Conservation (phyloP, 2,797 vertebrate genomes). For the Poecilia gillii region DNA sequence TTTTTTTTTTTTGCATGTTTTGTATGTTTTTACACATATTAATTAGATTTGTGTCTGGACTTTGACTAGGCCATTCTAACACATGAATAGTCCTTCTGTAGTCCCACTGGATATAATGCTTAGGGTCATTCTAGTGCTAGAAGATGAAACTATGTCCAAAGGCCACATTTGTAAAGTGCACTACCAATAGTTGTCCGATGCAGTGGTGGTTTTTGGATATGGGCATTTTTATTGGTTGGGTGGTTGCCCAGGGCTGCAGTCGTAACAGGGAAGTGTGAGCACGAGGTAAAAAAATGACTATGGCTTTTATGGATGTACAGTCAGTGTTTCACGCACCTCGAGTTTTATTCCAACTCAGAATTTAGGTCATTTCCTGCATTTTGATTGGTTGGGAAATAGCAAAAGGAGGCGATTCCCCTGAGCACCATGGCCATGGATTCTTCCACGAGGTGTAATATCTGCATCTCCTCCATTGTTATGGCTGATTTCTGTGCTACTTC, state of each 20-base stretch:
- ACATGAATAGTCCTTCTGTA: neutral
- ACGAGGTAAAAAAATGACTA: neutral
- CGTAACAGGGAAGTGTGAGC: neutral
- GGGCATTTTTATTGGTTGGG: neutral
- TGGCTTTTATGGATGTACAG: neutral
- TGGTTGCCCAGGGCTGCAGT: neutral
- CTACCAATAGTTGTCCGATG: neutral
- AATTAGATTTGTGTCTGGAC: neutral
- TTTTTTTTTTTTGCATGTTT: no score
- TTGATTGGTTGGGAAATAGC: neutral
- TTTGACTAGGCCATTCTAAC: neutral
- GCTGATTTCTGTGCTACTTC: neutral
- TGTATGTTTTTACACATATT: no score
- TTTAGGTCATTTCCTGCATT: neutral
- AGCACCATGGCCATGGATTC: neutral
- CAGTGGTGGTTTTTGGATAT: neutral
- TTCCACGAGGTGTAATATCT: neutral
- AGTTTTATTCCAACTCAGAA: neutral
- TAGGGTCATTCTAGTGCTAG: neutral
- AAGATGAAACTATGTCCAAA: neutral
- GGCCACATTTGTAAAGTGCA: neutral
- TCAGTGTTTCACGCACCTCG: neutral
- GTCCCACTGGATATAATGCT: neutral
- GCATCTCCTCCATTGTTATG: neutral
- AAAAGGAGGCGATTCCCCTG: neutral